Evolutionary conservation across 1,140 invertebrate genomes (phyloP), one percentile per base, ranked within the genome.

Genomic region (Lucilia sericata): DNA sequence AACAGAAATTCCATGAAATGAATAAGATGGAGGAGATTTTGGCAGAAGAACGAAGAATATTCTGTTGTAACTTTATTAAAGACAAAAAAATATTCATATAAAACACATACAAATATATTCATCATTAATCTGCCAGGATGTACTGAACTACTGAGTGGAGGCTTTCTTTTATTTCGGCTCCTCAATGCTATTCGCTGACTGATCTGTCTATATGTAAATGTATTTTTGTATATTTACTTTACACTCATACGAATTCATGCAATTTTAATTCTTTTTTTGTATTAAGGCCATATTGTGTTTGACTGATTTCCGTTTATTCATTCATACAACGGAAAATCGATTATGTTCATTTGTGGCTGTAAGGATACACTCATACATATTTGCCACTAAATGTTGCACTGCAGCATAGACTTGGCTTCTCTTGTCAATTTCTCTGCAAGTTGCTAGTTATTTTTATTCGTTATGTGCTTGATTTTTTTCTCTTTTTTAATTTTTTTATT

Each of bases 221-320:
- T 49, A 21, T 80, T 34, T 78, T 25, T 49, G 42, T 21, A 80
- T 49, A 42, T 42, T 42, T 42, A 42, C 42, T 42, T 42, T 42
- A 42, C 42, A 42, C 42, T 21, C 76, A 10, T 42, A 42, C 10
- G 42, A 8, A 42, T 17, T 21, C 76, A 80, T 49, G 42, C 36
- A 80, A 49, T 80, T 47, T 80, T 49, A 80, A 80, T 21, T 49
- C 10, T 42, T 42, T 80, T 36, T 80, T 80, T 49, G 76, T 49
- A 80, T 80, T 80, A 49, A 49, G 76, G 76, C 42, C 42, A 80
- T 80, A 80, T 80, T 80, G 76, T 42, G 76, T 80, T 80, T 80
- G 76, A 51, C 42, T 49, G 76, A 80, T 49, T 80, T 80, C 76
- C 76, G 76, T 36, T 80, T 80, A 80, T 80, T 49, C 42, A 70